phyloP scores from a whole-genome alignment of 2,113 vertebrate species.

The Heteronetta atricapilla region DNA sequence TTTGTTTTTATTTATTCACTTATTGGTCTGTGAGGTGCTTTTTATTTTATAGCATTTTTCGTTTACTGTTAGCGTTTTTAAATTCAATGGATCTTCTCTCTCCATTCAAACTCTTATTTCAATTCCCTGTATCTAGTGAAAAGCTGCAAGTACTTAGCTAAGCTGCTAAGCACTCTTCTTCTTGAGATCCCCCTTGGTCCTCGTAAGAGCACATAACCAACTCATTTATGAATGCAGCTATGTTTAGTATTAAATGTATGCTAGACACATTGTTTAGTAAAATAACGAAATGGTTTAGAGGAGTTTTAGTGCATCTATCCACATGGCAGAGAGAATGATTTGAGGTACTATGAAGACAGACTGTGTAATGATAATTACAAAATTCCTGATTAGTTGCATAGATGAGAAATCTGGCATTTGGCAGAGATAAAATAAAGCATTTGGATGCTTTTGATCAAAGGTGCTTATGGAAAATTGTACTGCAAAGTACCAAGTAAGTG shows the following conservation, averaged over 20 bases:
- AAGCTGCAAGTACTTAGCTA: background rate
- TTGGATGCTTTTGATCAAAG: constrained; percentile 42
- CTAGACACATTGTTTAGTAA: background rate
- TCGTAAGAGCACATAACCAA: background rate
- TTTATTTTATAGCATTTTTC: background rate
- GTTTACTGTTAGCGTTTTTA: background rate
- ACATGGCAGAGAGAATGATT: background rate
- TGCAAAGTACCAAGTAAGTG: background rate
- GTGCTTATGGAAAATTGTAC: background rate
- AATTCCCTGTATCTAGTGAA: background rate
- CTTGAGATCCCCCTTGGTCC: background rate
- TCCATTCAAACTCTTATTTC: background rate
- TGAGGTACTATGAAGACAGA: constrained; percentile 3
- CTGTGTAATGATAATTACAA: background rate
- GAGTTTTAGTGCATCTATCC: background rate
- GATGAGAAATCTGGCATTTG: constrained; percentile 1
- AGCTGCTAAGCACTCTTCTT: background rate
- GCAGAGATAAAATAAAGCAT: background rate
- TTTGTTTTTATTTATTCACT: background rate
- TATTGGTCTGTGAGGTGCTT: background rate
- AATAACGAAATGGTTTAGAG: background rate
- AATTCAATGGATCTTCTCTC: background rate
- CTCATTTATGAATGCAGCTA: background rate
- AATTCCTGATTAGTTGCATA: background rate
- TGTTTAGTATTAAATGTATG: background rate